Evolutionary conservation across 2,797 vertebrate species (phyloP).

Genomic region (Sternotherus odoratus): DNA sequence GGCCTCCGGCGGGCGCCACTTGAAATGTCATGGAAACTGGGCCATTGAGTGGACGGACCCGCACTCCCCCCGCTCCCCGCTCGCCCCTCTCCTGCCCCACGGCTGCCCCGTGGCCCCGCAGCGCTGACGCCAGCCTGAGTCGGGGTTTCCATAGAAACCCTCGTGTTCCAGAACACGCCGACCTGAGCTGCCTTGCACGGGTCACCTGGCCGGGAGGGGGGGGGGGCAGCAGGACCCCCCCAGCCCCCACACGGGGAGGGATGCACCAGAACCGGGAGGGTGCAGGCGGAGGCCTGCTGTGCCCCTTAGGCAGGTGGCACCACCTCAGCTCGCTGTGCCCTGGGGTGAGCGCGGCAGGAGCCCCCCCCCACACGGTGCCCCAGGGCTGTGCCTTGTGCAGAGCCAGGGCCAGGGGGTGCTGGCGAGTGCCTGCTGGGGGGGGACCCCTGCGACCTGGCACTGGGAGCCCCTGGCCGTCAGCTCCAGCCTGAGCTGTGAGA

Average conservation of each 20-base stretch:
- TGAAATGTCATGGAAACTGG: not conserved
- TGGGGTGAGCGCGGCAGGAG: too few species aligned
- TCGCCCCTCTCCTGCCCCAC: not conserved
- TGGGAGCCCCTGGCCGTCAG: rapidly evolving
- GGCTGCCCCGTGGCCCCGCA: rapidly evolving
- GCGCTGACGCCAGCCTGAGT: rapidly evolving
- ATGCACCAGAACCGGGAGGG: not conserved
- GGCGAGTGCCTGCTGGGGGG: too few species aligned
- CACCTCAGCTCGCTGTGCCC: not conserved
- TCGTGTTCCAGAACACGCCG: not conserved
- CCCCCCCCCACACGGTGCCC: not conserved
- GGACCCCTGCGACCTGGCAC: not conserved
- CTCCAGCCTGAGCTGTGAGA: not conserved
- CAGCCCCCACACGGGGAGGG: too few species aligned
- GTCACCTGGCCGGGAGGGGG: not conserved
- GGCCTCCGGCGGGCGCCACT: not conserved
- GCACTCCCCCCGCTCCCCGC: not conserved
- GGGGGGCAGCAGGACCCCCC: not conserved
- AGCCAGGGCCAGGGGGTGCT: too few species aligned
- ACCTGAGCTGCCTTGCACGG: not conserved
- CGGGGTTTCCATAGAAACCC: not conserved
- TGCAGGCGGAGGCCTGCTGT: not conserved
- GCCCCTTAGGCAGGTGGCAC: not conserved
- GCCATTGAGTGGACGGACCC: not conserved
- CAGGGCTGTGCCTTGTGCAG: too few species aligned